Evolutionary conservation across 92 coral and sea anemone species (phyloP), one percentile per base, ranked within the genome.

Genomic region (Palythoa caribaeorum): DNA sequence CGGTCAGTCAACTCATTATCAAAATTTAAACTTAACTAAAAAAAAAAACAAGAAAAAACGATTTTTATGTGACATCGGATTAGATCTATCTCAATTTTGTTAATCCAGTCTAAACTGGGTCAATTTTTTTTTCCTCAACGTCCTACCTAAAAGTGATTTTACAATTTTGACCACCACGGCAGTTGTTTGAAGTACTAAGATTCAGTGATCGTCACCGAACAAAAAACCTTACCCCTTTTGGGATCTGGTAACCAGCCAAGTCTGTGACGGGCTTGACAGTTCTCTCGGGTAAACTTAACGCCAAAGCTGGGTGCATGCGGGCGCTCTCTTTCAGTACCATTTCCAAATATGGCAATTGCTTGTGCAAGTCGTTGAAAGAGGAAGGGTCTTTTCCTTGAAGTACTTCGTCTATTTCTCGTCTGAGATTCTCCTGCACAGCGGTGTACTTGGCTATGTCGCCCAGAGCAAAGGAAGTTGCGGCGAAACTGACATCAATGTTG

Each of bases 271-370:
- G 89, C 83, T 96, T 96, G 19, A 92, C 96, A 1, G 98, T 96
- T 70, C 89, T 94, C 66, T 96, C 98, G 13, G 98, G 98, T 14
- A 96, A 90, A 73, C 95, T 94, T 60, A 96, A 88, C 38, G 98
- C 96, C 84, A 96, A 52, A 14, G 96, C 96, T 1, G 98, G 98
- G 79, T 96, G 93, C 96, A 96, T 92, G 77, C 98, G 90, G 78
- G 96, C 94, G 91, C 98, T 96, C 84, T 96, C 98, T 75, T 96
- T 96, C 44, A 96, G 85, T 48, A 96, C 94, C 88, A 89, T 90
- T 85, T 96, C 96, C 98, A 96, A 87, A 83, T 92, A 96, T 71
- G 98, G 96, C 59, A 96, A 73, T 80, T 71, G 91, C 73, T 92
- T 96, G 54, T 91, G 93, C 87, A 96, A 88, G 80, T 94, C 95